Evolutionary conservation across 2,888 invertebrate genomes (phyloP).

Genomic region (Melanostoma scalare): DNA sequence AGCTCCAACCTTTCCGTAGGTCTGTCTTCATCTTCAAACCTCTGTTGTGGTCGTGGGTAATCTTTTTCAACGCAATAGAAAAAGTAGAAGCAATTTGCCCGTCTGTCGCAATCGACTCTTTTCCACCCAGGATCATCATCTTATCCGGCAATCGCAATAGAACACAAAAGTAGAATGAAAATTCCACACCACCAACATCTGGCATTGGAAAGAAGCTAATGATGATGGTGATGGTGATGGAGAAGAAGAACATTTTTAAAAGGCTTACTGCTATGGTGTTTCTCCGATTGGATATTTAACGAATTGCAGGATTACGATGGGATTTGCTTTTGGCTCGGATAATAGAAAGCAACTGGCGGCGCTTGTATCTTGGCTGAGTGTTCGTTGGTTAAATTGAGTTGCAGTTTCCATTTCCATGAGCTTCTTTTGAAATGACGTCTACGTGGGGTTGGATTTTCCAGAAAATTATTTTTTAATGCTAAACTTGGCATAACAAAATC

Average conservation of each 20-base stretch:
- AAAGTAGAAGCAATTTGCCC: conserved; percentile 58
- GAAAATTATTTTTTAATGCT: too few relatives aligned
- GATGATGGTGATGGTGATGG: conserved; percentile 9
- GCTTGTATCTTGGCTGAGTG: too few relatives aligned
- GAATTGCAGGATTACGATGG: conserved; percentile 55
- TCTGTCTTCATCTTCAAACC: conserved; percentile 29
- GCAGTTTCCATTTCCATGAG: too few relatives aligned
- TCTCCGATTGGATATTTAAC: conserved; percentile 45
- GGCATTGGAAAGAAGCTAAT: conserved; percentile 24
- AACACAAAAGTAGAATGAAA: conserved; percentile 37
- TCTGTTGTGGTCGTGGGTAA: not conserved
- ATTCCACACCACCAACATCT: conserved; percentile 8
- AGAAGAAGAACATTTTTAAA: conserved; percentile 14
- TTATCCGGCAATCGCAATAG: conserved; percentile 50
- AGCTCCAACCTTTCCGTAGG: conserved; percentile 57
- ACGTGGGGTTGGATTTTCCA: too few relatives aligned
- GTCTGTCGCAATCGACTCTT: conserved; percentile 54
- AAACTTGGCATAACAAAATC: too few relatives aligned
- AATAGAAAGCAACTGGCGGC: not conserved
- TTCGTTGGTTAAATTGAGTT: too few relatives aligned
- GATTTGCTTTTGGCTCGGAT: conserved; percentile 20
- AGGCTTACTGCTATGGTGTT: conserved; percentile 14
- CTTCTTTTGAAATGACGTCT: too few relatives aligned
- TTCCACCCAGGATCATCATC: conserved; percentile 30
- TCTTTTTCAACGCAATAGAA: not conserved